phyloP scores from a whole-genome alignment of 2,888 invertebrate genomes.

The Parascotia fuliginaria region DNA sequence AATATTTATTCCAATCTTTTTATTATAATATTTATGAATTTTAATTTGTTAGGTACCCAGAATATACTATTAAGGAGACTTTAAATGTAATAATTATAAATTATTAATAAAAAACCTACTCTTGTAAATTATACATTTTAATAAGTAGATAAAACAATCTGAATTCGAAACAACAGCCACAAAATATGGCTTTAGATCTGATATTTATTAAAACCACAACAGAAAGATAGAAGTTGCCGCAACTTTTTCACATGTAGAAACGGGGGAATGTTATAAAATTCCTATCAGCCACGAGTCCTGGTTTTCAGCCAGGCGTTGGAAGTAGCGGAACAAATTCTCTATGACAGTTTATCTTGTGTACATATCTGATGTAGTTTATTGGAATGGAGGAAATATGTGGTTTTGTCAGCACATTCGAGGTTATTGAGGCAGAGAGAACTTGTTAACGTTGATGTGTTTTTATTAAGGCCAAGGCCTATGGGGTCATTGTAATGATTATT shows the following conservation, averaged over 20 bases:
- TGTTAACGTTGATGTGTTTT: conserved; percentile 7
- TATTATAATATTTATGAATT: too few species aligned
- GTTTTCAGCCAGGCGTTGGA: conserved; percentile 21
- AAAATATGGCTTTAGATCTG: neutral
- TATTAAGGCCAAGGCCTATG: conserved; percentile 6
- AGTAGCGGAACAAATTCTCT: conserved; percentile 37
- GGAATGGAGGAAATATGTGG: conserved; percentile 23
- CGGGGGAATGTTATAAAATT: neutral
- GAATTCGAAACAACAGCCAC: neutral
- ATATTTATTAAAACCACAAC: neutral
- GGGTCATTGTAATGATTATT: neutral
- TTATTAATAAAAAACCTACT: too few species aligned
- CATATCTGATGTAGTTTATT: conserved; percentile 29
- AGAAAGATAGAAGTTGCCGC: neutral
- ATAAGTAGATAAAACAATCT: too few species aligned
- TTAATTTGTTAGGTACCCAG: too few species aligned
- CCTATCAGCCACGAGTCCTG: conserved; percentile 4
- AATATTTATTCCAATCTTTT: too few species aligned
- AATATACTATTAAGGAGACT: too few species aligned
- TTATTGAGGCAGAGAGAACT: conserved; percentile 17
- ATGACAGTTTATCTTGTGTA: conserved; percentile 37
- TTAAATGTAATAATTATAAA: too few species aligned
- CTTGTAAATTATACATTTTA: too few species aligned
- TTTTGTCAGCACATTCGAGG: conserved; percentile 19
- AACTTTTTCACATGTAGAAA: neutral